Evolutionary conservation across 1,140 invertebrate species (phyloP), one percentile per base, ranked within the genome.

Genomic region (Lepidurus couesii): DNA sequence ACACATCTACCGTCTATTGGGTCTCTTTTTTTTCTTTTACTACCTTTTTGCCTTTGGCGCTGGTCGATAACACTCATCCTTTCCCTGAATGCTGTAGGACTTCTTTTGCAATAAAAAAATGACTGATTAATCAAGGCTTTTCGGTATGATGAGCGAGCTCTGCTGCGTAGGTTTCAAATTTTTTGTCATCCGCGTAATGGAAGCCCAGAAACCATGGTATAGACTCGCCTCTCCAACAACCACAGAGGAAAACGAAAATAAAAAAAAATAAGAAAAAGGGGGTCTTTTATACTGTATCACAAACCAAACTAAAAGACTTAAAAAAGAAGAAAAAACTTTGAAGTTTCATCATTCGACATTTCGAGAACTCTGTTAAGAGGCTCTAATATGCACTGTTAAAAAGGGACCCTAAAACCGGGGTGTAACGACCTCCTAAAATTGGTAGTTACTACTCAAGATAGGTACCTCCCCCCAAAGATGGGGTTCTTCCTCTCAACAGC

Each of bases 161-260:
- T 13, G 6, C 53, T 21, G 53, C 53, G 53, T 65, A 65, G 53
- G 34, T 21, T 65, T 16, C n/a, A 65, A 21, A 65, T 65, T 65
- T 65, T 65, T 65, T 65, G 53, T 65, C 53, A 65, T 65, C 53
- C 53, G 13, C 21, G 53, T 65, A 65, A 65, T 65, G 53, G 53
- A 65, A 65, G 21, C 53, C 53, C 53, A 24, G 24, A 24, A 24
- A 1, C 24, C 24, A 7, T 65, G 4, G 0, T 65, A 21, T 65
- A 0, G 34, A 34, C 3, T 34, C 34, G 34, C 3, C 34, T 4
- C 34, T 65, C 53, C 53, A 7, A 9, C 16, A 21, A 0, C 16
- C 53, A 65, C 47, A 65, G 3, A 5, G 16, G 6, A n/a, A 21
- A 16, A 9, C 4, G 6, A 5, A 13, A 7, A 4, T 7, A 65